Evolutionary conservation across 2,113 vertebrate species (phyloP).

Genomic region (Mesocricetus auratus): DNA sequence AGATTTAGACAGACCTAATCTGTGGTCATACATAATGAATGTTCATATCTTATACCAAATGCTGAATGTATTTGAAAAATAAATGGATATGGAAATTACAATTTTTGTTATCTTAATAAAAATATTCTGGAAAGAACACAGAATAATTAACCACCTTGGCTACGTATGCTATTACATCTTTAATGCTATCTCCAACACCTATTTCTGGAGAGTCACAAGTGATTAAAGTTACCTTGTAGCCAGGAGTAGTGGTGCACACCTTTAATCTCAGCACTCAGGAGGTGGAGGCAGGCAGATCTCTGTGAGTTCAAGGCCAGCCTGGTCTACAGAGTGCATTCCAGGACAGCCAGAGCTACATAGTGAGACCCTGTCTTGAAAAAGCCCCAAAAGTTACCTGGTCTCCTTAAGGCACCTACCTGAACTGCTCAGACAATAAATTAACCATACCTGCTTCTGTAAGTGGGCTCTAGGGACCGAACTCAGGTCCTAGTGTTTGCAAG

Average conservation of each 20-base stretch:
- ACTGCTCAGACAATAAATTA: not conserved
- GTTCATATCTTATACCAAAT: not conserved
- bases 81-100: conserved; percentile 11
- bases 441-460: not conserved
- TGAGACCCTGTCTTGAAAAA: not conserved
- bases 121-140: not conserved
- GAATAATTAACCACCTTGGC: not conserved
- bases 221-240: not conserved
- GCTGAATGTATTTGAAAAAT: not conserved
- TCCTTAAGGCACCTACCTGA: not conserved
- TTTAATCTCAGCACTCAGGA: not conserved
- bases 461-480: not conserved
- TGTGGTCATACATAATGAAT: not conserved
- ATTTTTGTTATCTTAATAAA: conserved; percentile 36
- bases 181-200: not conserved
- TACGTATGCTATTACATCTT: not conserved
- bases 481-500: not conserved
- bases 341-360: not conserved
- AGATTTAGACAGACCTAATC: not conserved
- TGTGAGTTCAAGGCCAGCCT: not conserved
- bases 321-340: not conserved
- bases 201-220: not conserved
- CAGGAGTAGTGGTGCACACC: not conserved
- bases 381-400: not conserved
- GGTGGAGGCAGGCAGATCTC: not conserved